phyloP scores from a whole-genome alignment of 2,888 invertebrate species.

The Sarcophaga caerulescens region DNA sequence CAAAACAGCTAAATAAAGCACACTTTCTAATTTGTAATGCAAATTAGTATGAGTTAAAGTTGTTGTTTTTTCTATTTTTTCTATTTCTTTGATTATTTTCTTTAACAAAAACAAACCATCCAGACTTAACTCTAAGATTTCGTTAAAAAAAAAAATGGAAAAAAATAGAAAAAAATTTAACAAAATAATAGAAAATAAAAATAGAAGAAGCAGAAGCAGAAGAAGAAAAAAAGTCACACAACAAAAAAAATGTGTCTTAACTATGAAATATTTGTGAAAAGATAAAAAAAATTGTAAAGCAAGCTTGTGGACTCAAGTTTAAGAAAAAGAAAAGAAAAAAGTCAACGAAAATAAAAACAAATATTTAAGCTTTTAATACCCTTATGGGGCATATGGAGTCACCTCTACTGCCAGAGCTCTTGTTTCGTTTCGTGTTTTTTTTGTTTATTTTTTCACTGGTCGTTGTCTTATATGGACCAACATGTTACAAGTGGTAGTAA shows the following conservation, averaged over 20 bases:
- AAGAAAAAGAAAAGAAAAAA: too few relatives aligned
- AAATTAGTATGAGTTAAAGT: conserved; percentile 61
- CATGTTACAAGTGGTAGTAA: conserved; percentile 64
- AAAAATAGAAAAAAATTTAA: conserved; percentile 15
- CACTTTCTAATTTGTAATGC: conserved; percentile 69
- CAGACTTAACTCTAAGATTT: conserved; percentile 35
- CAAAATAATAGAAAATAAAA: background rate
- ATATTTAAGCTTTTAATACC: conserved; percentile 60
- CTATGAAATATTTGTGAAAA: conserved; percentile 59
- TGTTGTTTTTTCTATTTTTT: conserved; percentile 49
- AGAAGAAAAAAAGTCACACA: background rate
- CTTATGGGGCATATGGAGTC: conserved; percentile 32
- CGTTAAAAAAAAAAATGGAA: conserved; percentile 27
- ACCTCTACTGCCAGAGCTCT: background rate
- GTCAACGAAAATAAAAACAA: conserved; percentile 27
- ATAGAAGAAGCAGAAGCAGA: background rate
- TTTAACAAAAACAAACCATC: conserved; percentile 5
- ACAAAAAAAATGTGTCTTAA: conserved; percentile 54
- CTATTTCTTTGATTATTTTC: conserved; percentile 50
- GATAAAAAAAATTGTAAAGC: conserved; percentile 43
- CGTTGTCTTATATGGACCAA: conserved; percentile 43
- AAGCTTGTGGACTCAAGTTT: background rate
- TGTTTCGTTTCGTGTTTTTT: background rate
- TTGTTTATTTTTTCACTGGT: background rate
- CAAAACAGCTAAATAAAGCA: conserved; percentile 37